Conservation (phyloP, 2,797 vertebrate species). For the Capromys pilorides region DNA sequence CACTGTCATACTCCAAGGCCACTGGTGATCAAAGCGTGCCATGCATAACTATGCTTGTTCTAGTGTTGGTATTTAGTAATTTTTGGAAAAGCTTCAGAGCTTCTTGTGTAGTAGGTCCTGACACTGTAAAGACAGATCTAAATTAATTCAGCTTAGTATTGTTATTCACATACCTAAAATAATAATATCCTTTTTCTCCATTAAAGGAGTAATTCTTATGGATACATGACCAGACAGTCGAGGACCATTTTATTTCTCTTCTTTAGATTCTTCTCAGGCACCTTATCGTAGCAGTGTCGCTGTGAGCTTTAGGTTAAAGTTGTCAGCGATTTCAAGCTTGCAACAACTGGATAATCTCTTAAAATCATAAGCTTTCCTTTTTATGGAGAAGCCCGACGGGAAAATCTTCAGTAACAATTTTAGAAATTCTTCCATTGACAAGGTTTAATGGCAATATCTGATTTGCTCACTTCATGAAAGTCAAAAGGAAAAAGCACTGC, state of each 20-base stretch:
- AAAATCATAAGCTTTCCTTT: constrained; percentile 43
- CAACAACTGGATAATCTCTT: constrained; percentile 43
- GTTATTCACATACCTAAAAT: neutral
- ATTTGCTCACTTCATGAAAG: neutral
- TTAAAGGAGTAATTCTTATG: constrained; percentile 59
- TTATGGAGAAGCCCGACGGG: constrained; percentile 19
- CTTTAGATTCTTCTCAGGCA: constrained; percentile 6
- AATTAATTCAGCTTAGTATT: neutral
- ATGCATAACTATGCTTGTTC: neutral
- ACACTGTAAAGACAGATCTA: neutral
- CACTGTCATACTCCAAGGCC: fast-evolving
- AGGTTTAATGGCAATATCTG: constrained; percentile 51
- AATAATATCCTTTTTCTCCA: constrained; percentile 46
- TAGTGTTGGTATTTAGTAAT: neutral
- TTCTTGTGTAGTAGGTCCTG: neutral
- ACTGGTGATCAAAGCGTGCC: neutral
- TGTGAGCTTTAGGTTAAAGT: constrained; percentile 44
- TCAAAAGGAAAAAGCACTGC: neutral
- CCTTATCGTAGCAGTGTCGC: neutral
- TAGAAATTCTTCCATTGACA: constrained; percentile 51
- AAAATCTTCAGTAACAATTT: constrained; percentile 60
- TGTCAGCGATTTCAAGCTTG: constrained; percentile 23
- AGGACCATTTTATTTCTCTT: constrained; percentile 63
- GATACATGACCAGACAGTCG: constrained; percentile 58
- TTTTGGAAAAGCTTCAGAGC: neutral